Percentiles rank a stretch among this genome's conserved stretches.
Conservation (phyloP, 2,888 invertebrate genomes). For the Boloria selene region DNA sequence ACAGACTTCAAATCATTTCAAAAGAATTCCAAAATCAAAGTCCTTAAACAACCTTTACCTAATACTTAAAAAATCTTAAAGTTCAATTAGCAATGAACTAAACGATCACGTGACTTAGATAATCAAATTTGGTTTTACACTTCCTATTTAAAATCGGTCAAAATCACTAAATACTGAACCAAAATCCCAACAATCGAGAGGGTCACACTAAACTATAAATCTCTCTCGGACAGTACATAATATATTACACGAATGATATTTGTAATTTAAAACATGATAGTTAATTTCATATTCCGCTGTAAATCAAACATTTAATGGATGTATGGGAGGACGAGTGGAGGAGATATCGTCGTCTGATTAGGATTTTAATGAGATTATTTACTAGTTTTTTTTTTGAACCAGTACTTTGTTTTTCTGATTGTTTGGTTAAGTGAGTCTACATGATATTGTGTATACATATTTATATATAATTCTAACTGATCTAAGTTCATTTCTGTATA, state of each 20-base stretch:
- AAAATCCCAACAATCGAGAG: constrained; percentile 30
- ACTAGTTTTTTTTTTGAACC: constrained; percentile 12
- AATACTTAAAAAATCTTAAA: too few species aligned
- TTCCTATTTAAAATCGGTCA: not conserved
- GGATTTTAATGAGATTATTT: constrained; percentile 31
- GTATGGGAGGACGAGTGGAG: constrained; percentile 44
- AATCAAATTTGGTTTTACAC: not conserved
- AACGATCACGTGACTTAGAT: not conserved
- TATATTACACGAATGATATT: constrained; percentile 59
- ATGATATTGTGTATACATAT: too few species aligned
- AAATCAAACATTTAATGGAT: constrained; percentile 58
- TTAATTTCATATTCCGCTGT: constrained; percentile 58
- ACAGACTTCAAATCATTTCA: too few species aligned
- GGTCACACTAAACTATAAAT: constrained; percentile 53
- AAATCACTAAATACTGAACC: constrained; percentile 9
- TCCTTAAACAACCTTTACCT: too few species aligned
- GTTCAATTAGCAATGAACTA: too few species aligned
- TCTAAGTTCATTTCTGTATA: too few species aligned
- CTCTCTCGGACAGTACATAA: constrained; percentile 51
- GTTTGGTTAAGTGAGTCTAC: too few species aligned
- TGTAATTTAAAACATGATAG: constrained; percentile 64
- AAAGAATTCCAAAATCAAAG: too few species aligned
- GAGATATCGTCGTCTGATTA: constrained; percentile 39
- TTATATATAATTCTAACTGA: too few species aligned
- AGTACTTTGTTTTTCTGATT: not conserved